Evolutionary conservation across 2,888 invertebrate species (phyloP), one percentile per base, ranked within the genome.

Genomic region (Cryptus armator): DNA sequence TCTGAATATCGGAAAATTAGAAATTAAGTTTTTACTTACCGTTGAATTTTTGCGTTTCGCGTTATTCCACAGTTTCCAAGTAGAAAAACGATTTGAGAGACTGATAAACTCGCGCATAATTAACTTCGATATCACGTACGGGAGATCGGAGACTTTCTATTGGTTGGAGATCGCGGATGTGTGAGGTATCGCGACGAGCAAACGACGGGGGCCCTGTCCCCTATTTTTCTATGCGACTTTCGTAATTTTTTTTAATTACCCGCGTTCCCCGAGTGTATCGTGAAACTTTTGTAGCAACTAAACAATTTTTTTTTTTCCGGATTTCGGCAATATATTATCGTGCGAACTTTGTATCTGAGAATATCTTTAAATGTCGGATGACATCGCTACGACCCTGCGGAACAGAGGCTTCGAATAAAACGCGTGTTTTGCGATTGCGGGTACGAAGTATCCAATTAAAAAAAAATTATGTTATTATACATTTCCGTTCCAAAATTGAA

Each of bases 111-210:
- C 56, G 56, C 24, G 56, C 56, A 56, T 56, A 56, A 56, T 56
- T 56, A 56, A 56, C 19, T 24, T 56, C 56, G 56, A 56, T 56
- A 56, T 12, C 56, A 3, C 56, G 56, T 56, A 56, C 56, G 56
- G 24, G 56, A 24, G 19, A 2, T 56, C 56, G 19, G 56, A 19
- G 56, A 24, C 24, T 56, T 14, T 12, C 19, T 19, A 56, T 56
- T 19, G 56, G 56, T 56, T 2, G 56, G 19, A 19, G 24, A 24
- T 24, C 24, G 10, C 19, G 4, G 56, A 12, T 19, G 56, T 56
- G 56, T 24, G 19, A 56, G 56, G 19, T 2, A 12, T 19, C 56
- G 53, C 53, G 56, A 24, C 24, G 3, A 4, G 56, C 56, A 9
- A 56, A 56, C 10, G 24, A 19, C 24, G 19, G 1, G 53, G 24